Evolutionary conservation across 2,888 invertebrate species (phyloP), one percentile per base, ranked within the genome.

Genomic region (Strigamia crassipes): DNA sequence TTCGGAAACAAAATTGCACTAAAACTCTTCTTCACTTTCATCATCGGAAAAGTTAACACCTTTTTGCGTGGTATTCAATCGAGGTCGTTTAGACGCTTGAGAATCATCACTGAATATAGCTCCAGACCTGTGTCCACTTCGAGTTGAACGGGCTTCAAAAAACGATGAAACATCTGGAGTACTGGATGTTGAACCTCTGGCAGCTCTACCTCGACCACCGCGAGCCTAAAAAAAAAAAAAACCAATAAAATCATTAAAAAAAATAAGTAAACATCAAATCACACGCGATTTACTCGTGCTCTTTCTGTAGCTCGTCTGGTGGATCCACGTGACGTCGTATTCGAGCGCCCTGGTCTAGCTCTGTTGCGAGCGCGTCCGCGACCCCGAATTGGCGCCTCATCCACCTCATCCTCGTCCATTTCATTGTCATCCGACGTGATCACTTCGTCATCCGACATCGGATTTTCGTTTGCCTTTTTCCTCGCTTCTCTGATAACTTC

Each of bases 401-500:
- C 31, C 1, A 15, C 13, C 73, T 73, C 73, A 27, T 73, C 73
- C 23, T 73, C 73, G 12, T 73, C 73, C n/a, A 27, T 12, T n/a
- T 23, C 73, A 31, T 73, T 12, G 12, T 15, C 73, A 73, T 73
- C 31, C 27, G 73, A 73, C 1, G 12, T 31, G 5, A 73, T 31
- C 13, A 12, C 1, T 10, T 23, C 31, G 0, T 73, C 73, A n/a
- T 73, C 73, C 13, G 56, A 21, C 8, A 10, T 13, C 2, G 73
- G 31, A 31, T 73, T 73, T 73, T 27, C 73, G 13, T 1, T 73
- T 27, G 73, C 27, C 27, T 31, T 23, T 27, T 15, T 73, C 31
- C 73, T 73, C 10, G 73, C 73, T 73, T 73, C 73, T 27, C 73
- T 27, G n/a, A 73, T 73, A 12, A 73, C 73, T 31, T 10, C 73